These are phyloP conservation scores for Eupithecia exiguata DNA, from an alignment of 2,888 invertebrate genomes.

Conservation along the genomic window DNA sequence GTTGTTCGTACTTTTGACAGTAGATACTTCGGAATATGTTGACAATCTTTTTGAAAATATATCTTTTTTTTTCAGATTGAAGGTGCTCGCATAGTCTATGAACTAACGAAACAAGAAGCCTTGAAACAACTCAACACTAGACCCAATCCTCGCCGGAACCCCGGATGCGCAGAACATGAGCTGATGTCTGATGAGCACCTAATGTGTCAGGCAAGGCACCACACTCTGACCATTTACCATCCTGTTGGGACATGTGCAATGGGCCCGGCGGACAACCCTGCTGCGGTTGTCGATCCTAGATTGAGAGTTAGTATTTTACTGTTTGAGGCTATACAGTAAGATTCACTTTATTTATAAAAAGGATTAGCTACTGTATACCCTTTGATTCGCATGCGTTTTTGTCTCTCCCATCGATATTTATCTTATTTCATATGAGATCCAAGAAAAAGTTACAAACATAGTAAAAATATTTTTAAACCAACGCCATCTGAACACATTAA, in stretches of 20 bases:
- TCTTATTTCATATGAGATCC: not conserved
- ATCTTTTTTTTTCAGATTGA: constrained; percentile 83
- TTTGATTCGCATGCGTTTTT: not conserved
- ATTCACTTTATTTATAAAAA: not conserved
- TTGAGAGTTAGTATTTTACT: constrained; percentile 61
- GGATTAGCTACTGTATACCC: too few species aligned
- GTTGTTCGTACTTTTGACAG: constrained; percentile 39
- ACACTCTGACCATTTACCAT: constrained; percentile 92
- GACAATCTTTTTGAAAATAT: not conserved
- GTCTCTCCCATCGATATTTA: not conserved
- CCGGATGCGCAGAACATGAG: constrained; percentile 85
- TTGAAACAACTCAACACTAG: constrained; percentile 85
- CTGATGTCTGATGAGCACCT: constrained; percentile 90
- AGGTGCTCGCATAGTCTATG: constrained; percentile 88
- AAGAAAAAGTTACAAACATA: not conserved
- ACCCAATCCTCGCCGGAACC: constrained; percentile 86
- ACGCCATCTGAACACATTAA: too few species aligned
- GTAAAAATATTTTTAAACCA: too few species aligned
- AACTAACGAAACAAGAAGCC: constrained; percentile 84
- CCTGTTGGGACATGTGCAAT: constrained; percentile 92
- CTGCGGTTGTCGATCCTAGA: constrained; percentile 88
- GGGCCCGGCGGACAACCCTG: constrained; percentile 83
- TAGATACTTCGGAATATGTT: not conserved
- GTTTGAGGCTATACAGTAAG: not conserved
- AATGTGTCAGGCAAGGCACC: constrained; percentile 89